Conservation (phyloP, 2,888 invertebrate species). For the Dryadula phaetusa region DNA sequence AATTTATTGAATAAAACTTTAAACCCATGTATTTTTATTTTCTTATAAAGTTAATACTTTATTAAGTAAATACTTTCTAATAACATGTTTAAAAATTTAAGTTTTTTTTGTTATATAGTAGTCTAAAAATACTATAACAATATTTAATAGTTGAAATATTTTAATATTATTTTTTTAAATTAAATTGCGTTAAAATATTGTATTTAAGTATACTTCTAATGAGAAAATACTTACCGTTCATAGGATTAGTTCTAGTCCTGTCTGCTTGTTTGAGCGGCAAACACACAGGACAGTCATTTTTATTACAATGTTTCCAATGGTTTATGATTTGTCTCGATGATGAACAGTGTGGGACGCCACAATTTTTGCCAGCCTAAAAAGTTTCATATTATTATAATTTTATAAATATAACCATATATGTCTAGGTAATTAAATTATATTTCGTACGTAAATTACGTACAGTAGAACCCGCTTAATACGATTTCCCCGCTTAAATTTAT, state of each 20-base stretch:
- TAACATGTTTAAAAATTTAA: too few relatives aligned
- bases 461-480: not conserved
- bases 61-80: too few relatives aligned
- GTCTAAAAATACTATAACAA: too few relatives aligned
- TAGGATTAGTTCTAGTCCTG: constrained; percentile 84
- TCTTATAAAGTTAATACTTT: too few relatives aligned
- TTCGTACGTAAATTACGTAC: not conserved
- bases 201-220: too few relatives aligned
- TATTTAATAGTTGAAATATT: too few relatives aligned
- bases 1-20: too few relatives aligned
- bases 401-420: not conserved
- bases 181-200: too few relatives aligned
- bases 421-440: not conserved
- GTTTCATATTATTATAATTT: not conserved
- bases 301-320: constrained; percentile 99
- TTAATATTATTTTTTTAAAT: too few relatives aligned
- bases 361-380: constrained; percentile 92
- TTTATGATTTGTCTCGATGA: constrained; percentile 99
- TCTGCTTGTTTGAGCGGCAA: constrained; percentile 97
- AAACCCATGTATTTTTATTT: too few relatives aligned
- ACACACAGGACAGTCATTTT: constrained; percentile 98
- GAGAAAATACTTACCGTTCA: constrained; percentile 65
- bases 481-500: not conserved
- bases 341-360: constrained; percentile 97
- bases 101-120: too few relatives aligned